Evolutionary conservation across 2,797 vertebrate genomes (phyloP).

Genomic region (Pitangus sulphuratus): DNA sequence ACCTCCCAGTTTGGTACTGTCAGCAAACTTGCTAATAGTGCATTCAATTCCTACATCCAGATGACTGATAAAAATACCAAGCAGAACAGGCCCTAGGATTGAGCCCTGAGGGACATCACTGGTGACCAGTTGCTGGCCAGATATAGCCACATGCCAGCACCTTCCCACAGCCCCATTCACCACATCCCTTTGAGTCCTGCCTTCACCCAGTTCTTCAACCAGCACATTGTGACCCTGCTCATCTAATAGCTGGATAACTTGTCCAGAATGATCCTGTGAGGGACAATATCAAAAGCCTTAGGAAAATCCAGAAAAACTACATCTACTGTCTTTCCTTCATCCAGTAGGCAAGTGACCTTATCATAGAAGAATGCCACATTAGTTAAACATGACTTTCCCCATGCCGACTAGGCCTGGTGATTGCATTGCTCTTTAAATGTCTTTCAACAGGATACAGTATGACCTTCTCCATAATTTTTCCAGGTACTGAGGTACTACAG

Average conservation of each 20-base stretch:
- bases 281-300: background rate
- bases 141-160: too few relatives aligned
- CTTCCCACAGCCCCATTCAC: background rate
- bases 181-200: background rate
- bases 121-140: background rate
- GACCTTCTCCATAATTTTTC: background rate
- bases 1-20: background rate
- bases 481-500: background rate
- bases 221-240: accelerated
- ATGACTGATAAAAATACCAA: background rate
- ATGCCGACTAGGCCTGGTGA: background rate
- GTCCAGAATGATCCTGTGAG: background rate
- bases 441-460: background rate
- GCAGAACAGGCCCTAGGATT: background rate
- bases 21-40: background rate
- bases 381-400: background rate
- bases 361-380: background rate
- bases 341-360: background rate
- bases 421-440: background rate
- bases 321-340: background rate
- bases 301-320: background rate
- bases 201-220: background rate
- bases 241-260: background rate
- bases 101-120: background rate
- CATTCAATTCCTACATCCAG: background rate